phyloP scores from a whole-genome alignment of 2,797 vertebrate genomes.

The Chloroceryle amazona region DNA sequence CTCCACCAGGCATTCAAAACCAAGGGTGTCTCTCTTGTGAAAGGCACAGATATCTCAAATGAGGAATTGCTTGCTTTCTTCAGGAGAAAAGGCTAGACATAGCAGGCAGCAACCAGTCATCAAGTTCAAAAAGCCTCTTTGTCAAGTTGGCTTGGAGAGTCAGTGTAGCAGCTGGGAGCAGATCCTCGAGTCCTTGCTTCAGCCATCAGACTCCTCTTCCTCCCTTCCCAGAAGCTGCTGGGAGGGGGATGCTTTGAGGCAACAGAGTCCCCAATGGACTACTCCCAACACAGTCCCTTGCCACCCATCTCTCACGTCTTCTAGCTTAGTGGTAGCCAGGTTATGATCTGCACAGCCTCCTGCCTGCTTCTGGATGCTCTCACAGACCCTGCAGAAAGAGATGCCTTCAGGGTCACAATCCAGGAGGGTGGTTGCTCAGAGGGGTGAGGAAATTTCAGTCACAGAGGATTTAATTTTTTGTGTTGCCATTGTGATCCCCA shows the following conservation, averaged over 20 bases:
- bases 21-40: rapidly evolving
- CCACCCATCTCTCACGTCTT: background rate
- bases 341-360: background rate
- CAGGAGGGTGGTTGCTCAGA: background rate
- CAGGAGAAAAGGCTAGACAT: background rate
- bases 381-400: background rate
- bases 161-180: background rate
- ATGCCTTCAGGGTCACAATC: background rate
- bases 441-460: background rate
- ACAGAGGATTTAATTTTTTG: background rate
- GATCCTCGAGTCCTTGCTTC: background rate
- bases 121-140: background rate
- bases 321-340: background rate
- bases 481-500: background rate
- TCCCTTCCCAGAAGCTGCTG: background rate
- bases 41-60: background rate
- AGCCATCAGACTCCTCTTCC: background rate
- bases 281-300: background rate
- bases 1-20: background rate
- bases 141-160: background rate
- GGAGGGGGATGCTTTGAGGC: background rate
- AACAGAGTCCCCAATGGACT: background rate
- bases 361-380: background rate
- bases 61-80: background rate
- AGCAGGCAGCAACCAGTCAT: background rate